Evolutionary conservation across 2,113 vertebrate species (phyloP).

Genomic region (Alouatta palliata): DNA sequence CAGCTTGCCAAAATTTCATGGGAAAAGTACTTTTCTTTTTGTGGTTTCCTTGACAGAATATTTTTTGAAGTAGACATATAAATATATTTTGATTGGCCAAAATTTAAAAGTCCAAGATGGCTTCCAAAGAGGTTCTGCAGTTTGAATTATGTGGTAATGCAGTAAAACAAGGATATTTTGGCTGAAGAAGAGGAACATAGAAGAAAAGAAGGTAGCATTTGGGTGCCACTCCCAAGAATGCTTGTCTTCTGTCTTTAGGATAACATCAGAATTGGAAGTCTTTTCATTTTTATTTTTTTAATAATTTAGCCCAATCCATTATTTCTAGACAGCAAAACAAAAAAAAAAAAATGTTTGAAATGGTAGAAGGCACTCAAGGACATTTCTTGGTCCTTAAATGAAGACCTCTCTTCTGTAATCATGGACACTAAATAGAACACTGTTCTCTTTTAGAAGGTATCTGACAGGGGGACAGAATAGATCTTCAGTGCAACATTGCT

Average conservation of each 20-base stretch:
- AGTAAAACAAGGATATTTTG: not conserved
- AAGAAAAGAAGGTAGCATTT: not conserved
- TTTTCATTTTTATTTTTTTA: not conserved
- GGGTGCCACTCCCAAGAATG: not conserved
- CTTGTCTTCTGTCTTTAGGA: not conserved
- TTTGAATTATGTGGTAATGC: not conserved
- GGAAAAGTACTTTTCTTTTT: not conserved
- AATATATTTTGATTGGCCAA: not conserved
- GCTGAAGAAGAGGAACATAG: not conserved
- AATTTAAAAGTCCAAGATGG: slow-evolving; percentile 2
- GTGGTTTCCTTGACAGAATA: not conserved
- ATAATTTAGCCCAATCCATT: not conserved
- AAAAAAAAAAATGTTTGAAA: not conserved
- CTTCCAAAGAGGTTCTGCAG: not conserved
- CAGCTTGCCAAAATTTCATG: not conserved
- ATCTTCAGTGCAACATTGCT: not conserved
- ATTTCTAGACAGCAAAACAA: not conserved
- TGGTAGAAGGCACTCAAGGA: not conserved
- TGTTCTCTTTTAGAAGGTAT: not conserved
- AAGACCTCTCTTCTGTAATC: not conserved
- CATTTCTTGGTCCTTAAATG: not conserved
- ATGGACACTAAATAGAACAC: not conserved
- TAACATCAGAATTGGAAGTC: not conserved
- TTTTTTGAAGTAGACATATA: not conserved
- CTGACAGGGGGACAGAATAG: not conserved